phyloP scores from a whole-genome alignment of 1,140 invertebrate species.

The Heliconius hermathena region DNA sequence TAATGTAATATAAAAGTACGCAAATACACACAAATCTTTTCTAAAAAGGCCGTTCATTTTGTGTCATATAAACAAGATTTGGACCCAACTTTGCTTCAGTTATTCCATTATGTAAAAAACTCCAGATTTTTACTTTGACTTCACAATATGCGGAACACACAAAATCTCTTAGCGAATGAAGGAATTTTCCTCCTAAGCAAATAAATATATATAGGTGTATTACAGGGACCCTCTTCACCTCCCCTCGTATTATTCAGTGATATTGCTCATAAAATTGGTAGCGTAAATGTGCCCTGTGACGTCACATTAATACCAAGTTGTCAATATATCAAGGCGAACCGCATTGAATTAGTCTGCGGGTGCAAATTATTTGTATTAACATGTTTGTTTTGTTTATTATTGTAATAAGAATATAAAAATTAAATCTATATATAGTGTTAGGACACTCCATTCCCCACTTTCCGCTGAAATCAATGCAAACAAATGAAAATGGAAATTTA shows the following conservation, averaged over 20 bases:
- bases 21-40: background rate
- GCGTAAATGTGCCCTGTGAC: slow-evolving; percentile 52
- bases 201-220: slow-evolving; percentile 41
- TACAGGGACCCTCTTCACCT: slow-evolving; percentile 47
- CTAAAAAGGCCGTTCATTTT: background rate
- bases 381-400: slow-evolving; percentile 15
- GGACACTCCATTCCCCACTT: no score
- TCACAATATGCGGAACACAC: slow-evolving; percentile 50
- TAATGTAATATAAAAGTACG: background rate
- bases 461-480: no score
- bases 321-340: slow-evolving; percentile 38
- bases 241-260: slow-evolving; percentile 57
- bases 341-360: slow-evolving; percentile 31
- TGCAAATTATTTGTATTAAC: slow-evolving; percentile 17
- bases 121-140: slow-evolving; percentile 41
- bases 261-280: slow-evolving; percentile 69
- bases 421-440: no score
- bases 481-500: no score
- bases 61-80: slow-evolving; percentile 22
- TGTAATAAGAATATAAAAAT: background rate
- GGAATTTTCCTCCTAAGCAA: slow-evolving; percentile 41
- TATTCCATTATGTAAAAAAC: slow-evolving; percentile 35
- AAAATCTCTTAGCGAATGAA: slow-evolving; percentile 53
- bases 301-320: slow-evolving; percentile 44
- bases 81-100: slow-evolving; percentile 14